phyloP scores from a whole-genome alignment of 2,888 invertebrate species.

The Chironomus tentans region DNA sequence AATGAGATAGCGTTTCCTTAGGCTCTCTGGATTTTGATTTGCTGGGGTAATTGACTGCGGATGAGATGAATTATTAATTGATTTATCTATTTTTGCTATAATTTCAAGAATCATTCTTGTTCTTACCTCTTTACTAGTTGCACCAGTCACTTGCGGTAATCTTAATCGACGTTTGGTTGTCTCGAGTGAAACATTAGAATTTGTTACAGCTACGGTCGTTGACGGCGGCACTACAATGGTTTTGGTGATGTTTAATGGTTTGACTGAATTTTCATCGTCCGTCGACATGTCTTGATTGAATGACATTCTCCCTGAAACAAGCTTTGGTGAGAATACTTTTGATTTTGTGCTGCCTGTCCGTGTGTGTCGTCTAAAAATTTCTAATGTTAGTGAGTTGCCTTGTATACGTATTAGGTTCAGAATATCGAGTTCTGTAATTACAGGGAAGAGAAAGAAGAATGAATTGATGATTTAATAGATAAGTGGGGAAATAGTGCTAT shows the following conservation, averaged over 20 bases:
- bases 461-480: conserved; percentile 38
- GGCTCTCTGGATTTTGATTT: conserved; percentile 42
- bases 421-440: conserved; percentile 51
- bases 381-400: conserved; percentile 59
- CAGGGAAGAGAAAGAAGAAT: conserved; percentile 43
- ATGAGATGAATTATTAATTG: conserved; percentile 64
- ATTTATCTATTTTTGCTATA: conserved; percentile 36
- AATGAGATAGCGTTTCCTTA: conserved; percentile 60
- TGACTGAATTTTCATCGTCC: conserved; percentile 15
- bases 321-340: not conserved
- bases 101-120: no score
- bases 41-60: conserved; percentile 35
- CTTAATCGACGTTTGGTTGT: conserved; percentile 53
- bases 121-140: conserved; percentile 86
- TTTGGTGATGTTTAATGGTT: not conserved
- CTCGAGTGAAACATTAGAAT: conserved; percentile 54
- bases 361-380: conserved; percentile 54
- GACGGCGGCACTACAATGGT: no score
- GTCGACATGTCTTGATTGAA: conserved; percentile 5
- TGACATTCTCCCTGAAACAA: not conserved
- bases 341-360: not conserved
- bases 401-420: conserved; percentile 56
- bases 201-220: conserved; percentile 52
- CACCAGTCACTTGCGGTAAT: conserved; percentile 59
- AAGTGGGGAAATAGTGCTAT: not conserved